These are phyloP conservation scores for Idaea biselata DNA, from an alignment of 2,888 invertebrate species.

Conservation along the genomic window DNA sequence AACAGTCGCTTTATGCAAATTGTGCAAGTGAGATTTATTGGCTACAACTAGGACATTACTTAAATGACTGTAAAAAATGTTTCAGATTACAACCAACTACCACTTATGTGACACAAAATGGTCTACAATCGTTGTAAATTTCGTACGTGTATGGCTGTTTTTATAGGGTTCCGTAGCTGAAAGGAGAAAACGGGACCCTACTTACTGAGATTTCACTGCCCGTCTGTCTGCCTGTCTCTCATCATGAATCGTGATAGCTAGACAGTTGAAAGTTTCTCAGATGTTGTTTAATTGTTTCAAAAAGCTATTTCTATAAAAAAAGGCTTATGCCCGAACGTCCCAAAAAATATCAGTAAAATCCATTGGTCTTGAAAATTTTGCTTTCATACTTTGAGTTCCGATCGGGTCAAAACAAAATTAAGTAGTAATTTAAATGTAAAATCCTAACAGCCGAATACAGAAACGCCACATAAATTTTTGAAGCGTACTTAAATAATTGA, in stretches of 20 bases:
- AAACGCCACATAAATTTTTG: too few relatives aligned
- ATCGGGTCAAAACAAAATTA: too few relatives aligned
- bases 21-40: slow-evolving; percentile 53
- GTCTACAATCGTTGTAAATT: slow-evolving; percentile 50
- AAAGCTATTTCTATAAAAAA: too few relatives aligned
- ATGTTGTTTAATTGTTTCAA: too few relatives aligned
- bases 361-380: too few relatives aligned
- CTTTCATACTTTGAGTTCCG: too few relatives aligned
- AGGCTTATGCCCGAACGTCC: too few relatives aligned
- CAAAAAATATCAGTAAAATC: too few relatives aligned
- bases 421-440: not conserved
- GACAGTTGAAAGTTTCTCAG: not conserved
- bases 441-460: not conserved
- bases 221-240: too few relatives aligned
- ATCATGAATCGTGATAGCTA: not conserved
- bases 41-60: slow-evolving; percentile 49
- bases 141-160: slow-evolving; percentile 13
- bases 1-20: slow-evolving; percentile 57
- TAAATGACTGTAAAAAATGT: slow-evolving; percentile 58
- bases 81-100: slow-evolving; percentile 51
- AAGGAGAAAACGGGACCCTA: not conserved
- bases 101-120: slow-evolving; percentile 54
- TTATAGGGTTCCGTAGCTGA: not conserved
- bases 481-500: too few relatives aligned
- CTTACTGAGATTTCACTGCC: not conserved